Conservation (phyloP, 2,113 vertebrate genomes). For the Ophiodon elongatus region DNA sequence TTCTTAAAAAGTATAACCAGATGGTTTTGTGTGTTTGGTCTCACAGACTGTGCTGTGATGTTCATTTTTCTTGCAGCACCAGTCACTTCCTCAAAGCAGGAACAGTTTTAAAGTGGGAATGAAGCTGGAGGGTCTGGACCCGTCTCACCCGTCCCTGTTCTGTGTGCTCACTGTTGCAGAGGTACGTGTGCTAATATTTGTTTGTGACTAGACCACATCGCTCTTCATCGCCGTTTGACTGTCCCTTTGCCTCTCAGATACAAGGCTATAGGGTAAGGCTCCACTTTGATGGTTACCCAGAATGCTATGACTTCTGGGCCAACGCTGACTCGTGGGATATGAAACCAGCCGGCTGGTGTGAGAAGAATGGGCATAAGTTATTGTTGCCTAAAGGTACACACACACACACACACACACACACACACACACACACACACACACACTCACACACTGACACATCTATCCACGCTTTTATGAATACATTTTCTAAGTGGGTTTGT, state of each 20-base stretch:
- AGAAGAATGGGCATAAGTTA: conserved; percentile 91
- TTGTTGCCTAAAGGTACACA: conserved; percentile 90
- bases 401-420: neutral
- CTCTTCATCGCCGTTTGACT: neutral
- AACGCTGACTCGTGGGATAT: conserved; percentile 92
- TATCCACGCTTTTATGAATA: neutral
- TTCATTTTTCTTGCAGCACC: conserved; percentile 85
- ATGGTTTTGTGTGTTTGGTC: neutral
- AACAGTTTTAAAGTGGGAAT: conserved; percentile 97
- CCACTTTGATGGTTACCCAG: conserved; percentile 93
- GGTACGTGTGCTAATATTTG: conserved; percentile 77
- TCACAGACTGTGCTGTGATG: neutral
- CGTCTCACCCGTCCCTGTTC: conserved; percentile 93
- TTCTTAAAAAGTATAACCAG: neutral
- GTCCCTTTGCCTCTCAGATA: conserved; percentile 75
- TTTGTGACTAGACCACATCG: neutral
- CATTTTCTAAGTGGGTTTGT: conserved; percentile 10
- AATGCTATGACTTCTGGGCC: conserved; percentile 94
- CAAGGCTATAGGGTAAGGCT: conserved; percentile 90
- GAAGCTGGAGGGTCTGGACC: conserved; percentile 97
- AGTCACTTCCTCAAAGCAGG: conserved; percentile 95
- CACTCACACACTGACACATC: neutral
- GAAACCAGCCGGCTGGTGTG: conserved; percentile 93
- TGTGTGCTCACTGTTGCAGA: conserved; percentile 95
- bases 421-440: neutral